These are phyloP conservation scores for Erpetoichthys calabaricus DNA, from an alignment of 2,797 vertebrate species.

Conservation along the genomic window DNA sequence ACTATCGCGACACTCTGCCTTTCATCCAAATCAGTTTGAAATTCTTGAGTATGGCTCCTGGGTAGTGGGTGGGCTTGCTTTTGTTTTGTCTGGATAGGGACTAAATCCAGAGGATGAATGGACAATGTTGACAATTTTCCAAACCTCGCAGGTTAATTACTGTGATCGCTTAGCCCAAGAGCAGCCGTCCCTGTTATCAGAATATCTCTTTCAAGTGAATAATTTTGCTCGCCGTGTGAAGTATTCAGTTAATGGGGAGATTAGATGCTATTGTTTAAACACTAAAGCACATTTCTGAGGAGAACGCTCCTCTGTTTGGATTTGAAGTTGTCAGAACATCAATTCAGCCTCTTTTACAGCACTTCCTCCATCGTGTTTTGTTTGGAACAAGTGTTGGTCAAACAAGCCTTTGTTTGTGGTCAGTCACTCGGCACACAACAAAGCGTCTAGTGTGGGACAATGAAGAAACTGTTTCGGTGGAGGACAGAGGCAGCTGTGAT, in stretches of 20 bases:
- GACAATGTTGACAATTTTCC: background rate
- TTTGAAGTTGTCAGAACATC: constrained; percentile 40
- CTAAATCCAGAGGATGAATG: too few relatives aligned
- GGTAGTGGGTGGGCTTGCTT: too few relatives aligned
- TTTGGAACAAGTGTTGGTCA: constrained; percentile 69
- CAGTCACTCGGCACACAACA: constrained; percentile 50
- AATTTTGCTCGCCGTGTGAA: constrained; percentile 19
- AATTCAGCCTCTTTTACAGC: constrained; percentile 36
- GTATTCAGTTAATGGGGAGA: constrained; percentile 29
- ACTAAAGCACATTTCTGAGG: constrained; percentile 32
- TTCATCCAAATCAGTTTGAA: too few relatives aligned
- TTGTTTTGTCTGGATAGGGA: too few relatives aligned
- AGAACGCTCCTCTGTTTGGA: constrained; percentile 27
- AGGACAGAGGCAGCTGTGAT: constrained; percentile 36
- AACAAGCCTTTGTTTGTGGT: constrained; percentile 66
- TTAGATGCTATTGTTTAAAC: constrained; percentile 35
- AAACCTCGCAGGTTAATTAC: constrained; percentile 8
- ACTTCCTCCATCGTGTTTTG: constrained; percentile 61
- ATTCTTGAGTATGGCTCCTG: too few relatives aligned
- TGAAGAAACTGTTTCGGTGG: constrained; percentile 40
- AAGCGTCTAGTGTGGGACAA: constrained; percentile 50
- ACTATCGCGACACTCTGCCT: too few relatives aligned
- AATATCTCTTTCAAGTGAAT: constrained; percentile 23
- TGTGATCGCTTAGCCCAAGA: constrained; percentile 17
- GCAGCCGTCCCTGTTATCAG: constrained; percentile 21